Evolutionary conservation across 2,888 invertebrate species (phyloP), one percentile per base, ranked within the genome.

Genomic region (Scaptomyza parva): DNA sequence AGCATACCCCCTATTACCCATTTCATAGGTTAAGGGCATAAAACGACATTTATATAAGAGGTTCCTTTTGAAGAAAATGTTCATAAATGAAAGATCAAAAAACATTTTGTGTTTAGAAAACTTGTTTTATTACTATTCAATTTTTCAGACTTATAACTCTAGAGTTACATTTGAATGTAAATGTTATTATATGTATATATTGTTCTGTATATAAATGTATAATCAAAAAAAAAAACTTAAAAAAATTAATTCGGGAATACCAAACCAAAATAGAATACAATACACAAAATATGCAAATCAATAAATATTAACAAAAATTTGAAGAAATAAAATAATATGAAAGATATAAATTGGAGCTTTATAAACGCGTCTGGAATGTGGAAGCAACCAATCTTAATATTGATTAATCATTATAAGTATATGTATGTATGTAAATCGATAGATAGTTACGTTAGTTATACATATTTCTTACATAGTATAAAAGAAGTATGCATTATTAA

Each of bases 61-160:
- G n/a, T n/a, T n/a, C n/a, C n/a, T n/a, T n/a, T n/a, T n/a, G n/a
- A n/a, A n/a, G n/a, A n/a, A n/a, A n/a, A n/a, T n/a, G n/a, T n/a
- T n/a, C n/a, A n/a, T n/a, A n/a, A n/a, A n/a, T n/a, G n/a, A n/a
- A n/a, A n/a, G n/a, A n/a, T n/a, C n/a, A n/a, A n/a, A n/a, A n/a
- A n/a, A n/a, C n/a, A 11, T 28, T 28, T 20, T 55, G 59, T 61
- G 41, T 73, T 73, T 76, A 66, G 53, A 76, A 76, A 76, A 77
- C 57, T 55, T 45, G 47, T 76, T 79, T 80, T 80, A 77, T 77
- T 79, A 63, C 77, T 80, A 78, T 53, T 74, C 53, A 69, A 78
- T 3, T 76, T 78, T 77, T 84, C 83, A 84, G 83, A 87, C 83
- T 84, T 84, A 84, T 85, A 85, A 75, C 83, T 84, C 86, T 87